Percentiles rank a stretch among this genome's conserved stretches.
These are phyloP conservation scores for Archivesica marissinica DNA, from an alignment of 1,140 invertebrate species.

Conservation along the genomic window DNA sequence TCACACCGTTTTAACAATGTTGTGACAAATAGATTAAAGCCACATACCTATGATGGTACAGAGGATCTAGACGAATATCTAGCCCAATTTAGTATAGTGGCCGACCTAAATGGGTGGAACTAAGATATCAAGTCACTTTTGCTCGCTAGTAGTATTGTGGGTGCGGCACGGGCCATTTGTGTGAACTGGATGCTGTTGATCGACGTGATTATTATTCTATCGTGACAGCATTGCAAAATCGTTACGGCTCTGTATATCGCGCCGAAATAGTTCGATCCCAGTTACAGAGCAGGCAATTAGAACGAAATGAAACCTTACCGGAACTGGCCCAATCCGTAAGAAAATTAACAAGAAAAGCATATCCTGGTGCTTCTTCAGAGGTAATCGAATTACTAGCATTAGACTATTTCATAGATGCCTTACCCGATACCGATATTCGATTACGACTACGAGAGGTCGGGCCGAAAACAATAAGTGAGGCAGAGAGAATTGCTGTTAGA, in stretches of 20 bases:
- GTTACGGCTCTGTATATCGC: slow-evolving; percentile 4
- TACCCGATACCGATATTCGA: slow-evolving; percentile 30
- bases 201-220: not conserved
- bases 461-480: slow-evolving; percentile 29
- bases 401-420: slow-evolving; percentile 39
- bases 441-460: slow-evolving; percentile 17
- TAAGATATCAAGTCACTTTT: slow-evolving; percentile 46
- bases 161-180: not conserved
- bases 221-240: not conserved
- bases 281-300: not conserved
- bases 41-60: slow-evolving; percentile 21
- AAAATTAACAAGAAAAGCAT: slow-evolving; percentile 42
- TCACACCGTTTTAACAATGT: no score
- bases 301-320: not conserved
- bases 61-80: slow-evolving; percentile 44
- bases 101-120: slow-evolving; percentile 58
- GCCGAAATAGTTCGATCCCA: slow-evolving; percentile 4
- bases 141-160: slow-evolving; percentile 34
- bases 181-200: not conserved
- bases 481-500: slow-evolving; percentile 47
- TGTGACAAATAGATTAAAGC: slow-evolving; percentile 14
- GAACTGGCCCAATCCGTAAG: slow-evolving; percentile 24
- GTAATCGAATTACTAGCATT: slow-evolving; percentile 36
- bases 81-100: slow-evolving; percentile 38
- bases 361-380: not conserved